phyloP scores from a whole-genome alignment of 2,113 vertebrate species.

The Recurvirostra avosetta region DNA sequence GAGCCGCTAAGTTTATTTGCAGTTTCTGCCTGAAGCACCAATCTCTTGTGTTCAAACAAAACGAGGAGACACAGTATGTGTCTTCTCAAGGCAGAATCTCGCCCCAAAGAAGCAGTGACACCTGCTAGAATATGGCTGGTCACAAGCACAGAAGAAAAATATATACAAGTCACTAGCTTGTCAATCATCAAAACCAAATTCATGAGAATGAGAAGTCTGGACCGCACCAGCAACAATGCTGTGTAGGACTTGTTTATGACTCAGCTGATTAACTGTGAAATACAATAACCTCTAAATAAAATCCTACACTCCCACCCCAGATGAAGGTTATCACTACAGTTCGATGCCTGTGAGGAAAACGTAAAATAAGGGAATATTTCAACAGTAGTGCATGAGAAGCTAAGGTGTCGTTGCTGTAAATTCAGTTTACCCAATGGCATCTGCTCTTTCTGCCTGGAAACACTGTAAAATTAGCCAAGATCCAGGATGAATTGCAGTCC shows the following conservation, averaged over 20 bases:
- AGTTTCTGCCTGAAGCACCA: background rate
- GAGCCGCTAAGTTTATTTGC: background rate
- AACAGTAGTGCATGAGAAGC: background rate
- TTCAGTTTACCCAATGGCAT: background rate
- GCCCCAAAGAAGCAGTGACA: background rate
- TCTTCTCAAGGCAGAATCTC: background rate
- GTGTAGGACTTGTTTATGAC: background rate
- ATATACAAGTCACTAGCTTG: background rate
- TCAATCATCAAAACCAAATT: background rate
- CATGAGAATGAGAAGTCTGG: background rate
- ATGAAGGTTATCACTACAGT: background rate
- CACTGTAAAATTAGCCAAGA: background rate
- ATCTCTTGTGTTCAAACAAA: background rate
- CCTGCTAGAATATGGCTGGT: background rate
- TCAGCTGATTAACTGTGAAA: background rate
- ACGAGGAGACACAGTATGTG: background rate
- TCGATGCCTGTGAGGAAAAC: background rate
- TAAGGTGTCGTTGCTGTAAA: background rate
- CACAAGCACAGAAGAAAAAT: background rate
- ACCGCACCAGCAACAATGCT: background rate
- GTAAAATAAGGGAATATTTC: background rate
- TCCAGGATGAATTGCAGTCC: background rate
- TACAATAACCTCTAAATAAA: background rate
- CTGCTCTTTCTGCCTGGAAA: background rate
- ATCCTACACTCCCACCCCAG: background rate